Evolutionary conservation across 1,140 invertebrate genomes (phyloP).

Genomic region (Polypedilum vanderplanki): DNA sequence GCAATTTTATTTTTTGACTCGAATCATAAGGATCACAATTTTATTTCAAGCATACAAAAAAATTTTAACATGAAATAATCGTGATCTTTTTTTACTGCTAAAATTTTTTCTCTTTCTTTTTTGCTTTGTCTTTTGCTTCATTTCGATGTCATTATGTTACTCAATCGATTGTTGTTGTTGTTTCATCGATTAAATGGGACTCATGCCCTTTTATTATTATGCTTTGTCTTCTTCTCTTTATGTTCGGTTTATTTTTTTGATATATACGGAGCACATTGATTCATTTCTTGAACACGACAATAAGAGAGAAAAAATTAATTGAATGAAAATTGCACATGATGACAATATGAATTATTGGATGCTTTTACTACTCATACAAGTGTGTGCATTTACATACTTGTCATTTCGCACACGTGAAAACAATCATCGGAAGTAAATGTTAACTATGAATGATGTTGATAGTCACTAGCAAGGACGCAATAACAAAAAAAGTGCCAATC

Average conservation of each 20-base stretch:
- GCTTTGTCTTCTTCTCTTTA: not conserved
- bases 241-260: not conserved
- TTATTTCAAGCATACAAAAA: conserved; percentile 14
- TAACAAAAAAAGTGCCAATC: not conserved
- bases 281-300: not conserved
- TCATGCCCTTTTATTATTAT: conserved; percentile 27
- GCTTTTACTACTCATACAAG: not conserved
- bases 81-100: conserved; percentile 22
- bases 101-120: not conserved
- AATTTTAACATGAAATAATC: conserved; percentile 11
- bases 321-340: conserved; percentile 28
- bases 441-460: not conserved
- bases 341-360: conserved; percentile 23
- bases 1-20: no score
- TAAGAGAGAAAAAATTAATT: conserved; percentile 23
- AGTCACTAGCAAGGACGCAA: not conserved
- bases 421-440: conserved; percentile 17
- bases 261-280: not conserved
- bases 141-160: conserved; percentile 25
- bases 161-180: conserved; percentile 23
- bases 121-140: not conserved
- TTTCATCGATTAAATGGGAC: not conserved
- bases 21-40: not conserved
- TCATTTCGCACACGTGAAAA: conserved; percentile 1
- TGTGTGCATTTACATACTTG: conserved; percentile 2